Percentiles rank a stretch among this genome's conserved stretches.
These are phyloP conservation scores for Drosophila carrolli DNA, from an alignment of 1,140 invertebrate species.

Conservation along the genomic window DNA sequence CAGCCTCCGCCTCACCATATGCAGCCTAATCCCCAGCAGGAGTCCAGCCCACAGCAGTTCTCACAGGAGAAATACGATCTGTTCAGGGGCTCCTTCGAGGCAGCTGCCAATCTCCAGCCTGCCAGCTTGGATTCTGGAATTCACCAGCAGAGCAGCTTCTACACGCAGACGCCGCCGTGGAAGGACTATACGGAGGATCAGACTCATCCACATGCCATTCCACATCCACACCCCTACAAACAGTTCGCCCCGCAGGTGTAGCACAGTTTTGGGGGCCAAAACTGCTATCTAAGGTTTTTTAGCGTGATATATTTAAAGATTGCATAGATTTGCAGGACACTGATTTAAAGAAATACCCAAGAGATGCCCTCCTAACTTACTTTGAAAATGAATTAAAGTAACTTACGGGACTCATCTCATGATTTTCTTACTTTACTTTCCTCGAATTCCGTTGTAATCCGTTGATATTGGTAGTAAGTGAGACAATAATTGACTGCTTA, in stretches of 20 bases:
- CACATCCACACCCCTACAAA: conserved; percentile 49
- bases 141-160: conserved; percentile 83
- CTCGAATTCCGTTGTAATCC: conserved; percentile 4
- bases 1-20: background rate
- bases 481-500: conserved; percentile 3
- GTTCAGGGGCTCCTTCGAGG: conserved; percentile 87
- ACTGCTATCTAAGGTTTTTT: conserved; percentile 34
- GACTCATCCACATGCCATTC: conserved; percentile 19
- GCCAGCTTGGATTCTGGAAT: conserved; percentile 38
- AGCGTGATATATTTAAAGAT: conserved; percentile 65
- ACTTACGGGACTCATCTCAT: background rate
- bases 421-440: conserved; percentile 9
- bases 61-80: conserved; percentile 86
- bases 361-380: conserved; percentile 3
- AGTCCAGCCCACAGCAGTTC: conserved; percentile 63
- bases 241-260: conserved; percentile 68
- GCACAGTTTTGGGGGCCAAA: conserved; percentile 60
- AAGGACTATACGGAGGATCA: conserved; percentile 79
- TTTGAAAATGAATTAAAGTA: conserved; percentile 1
- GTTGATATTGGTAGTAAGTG: conserved; percentile 36
- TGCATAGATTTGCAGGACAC: conserved; percentile 16
- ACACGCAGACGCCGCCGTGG: conserved; percentile 82
- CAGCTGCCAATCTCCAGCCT: conserved; percentile 84
- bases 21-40: conserved; percentile 32
- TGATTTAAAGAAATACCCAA: conserved; percentile 6